Evolutionary conservation across 1,140 invertebrate genomes (phyloP).

Genomic region (Neodiprion fabricii): DNA sequence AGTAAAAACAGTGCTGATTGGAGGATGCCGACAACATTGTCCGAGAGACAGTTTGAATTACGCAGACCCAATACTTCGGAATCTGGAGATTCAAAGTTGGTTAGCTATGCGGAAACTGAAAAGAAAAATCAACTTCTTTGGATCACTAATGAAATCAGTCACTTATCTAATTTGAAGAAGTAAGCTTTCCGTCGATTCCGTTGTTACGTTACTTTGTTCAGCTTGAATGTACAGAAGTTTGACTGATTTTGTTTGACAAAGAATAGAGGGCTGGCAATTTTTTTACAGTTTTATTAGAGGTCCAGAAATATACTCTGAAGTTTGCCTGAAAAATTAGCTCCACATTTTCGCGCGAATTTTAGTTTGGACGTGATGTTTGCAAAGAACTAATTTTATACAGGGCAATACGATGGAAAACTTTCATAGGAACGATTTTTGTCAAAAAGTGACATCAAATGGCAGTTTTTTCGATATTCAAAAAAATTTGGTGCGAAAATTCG

Average conservation of each 20-base stretch:
- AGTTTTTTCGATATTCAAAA: too few relatives aligned
- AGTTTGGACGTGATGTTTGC: too few relatives aligned
- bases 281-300: slow-evolving; percentile 13
- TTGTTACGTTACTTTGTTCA: too few relatives aligned
- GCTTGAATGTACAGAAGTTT: too few relatives aligned
- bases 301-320: too few relatives aligned
- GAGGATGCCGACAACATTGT: slow-evolving; percentile 48
- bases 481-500: too few relatives aligned
- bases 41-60: slow-evolving; percentile 47
- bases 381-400: too few relatives aligned
- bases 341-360: too few relatives aligned
- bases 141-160: slow-evolving; percentile 63
- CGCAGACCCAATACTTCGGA: slow-evolving; percentile 44
- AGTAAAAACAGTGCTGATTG: slow-evolving; percentile 40
- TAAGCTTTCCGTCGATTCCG: slow-evolving; percentile 28
- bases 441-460: not conserved
- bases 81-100: slow-evolving; percentile 46
- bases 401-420: too few relatives aligned
- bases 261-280: not conserved
- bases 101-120: slow-evolving; percentile 59
- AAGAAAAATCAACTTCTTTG: slow-evolving; percentile 61
- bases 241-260: slow-evolving; percentile 15
- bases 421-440: too few relatives aligned
- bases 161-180: slow-evolving; percentile 61
- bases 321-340: too few relatives aligned